Percentiles rank a stretch among this genome's conserved stretches.
Conservation (phyloP, 2,888 invertebrate species). For the Anodontia alba region DNA sequence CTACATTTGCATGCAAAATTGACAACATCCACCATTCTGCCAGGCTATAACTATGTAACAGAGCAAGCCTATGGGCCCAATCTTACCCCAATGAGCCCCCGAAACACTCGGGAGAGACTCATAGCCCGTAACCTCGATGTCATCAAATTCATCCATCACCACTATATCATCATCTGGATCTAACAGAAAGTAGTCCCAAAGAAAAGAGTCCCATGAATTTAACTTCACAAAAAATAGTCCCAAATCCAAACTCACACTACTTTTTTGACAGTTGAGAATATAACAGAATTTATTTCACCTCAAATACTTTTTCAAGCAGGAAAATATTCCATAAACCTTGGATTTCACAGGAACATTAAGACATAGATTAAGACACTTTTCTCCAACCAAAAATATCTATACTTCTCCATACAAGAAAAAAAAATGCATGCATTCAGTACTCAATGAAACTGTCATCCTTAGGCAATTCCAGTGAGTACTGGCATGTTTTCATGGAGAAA, state of each 20-base stretch:
- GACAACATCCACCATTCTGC: constrained; percentile 4
- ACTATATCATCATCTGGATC: constrained; percentile 47
- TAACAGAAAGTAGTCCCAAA: constrained; percentile 9
- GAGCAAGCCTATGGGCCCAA: not conserved
- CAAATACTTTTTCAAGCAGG: too few species aligned
- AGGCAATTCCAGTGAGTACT: too few species aligned
- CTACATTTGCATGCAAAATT: constrained; percentile 11
- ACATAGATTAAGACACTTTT: too few species aligned
- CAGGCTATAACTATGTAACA: constrained; percentile 8
- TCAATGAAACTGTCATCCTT: too few species aligned
- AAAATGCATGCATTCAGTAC: too few species aligned
- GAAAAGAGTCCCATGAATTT: not conserved
- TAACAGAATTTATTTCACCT: too few species aligned
- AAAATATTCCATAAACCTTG: too few species aligned
- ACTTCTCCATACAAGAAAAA: too few species aligned
- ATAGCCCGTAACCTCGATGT: constrained; percentile 51
- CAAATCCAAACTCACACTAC: not conserved
- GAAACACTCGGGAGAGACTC: constrained; percentile 44
- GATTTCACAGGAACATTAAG: too few species aligned
- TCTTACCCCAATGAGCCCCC: constrained; percentile 62
- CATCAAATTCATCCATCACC: constrained; percentile 64
- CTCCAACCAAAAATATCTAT: too few species aligned
- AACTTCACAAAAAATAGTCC: not conserved
- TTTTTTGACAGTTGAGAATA: too few species aligned
- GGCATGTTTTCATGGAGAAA: too few species aligned